These are phyloP conservation scores for Argyresthia goedartella DNA, from an alignment of 2,888 invertebrate species.

Conservation along the genomic window DNA sequence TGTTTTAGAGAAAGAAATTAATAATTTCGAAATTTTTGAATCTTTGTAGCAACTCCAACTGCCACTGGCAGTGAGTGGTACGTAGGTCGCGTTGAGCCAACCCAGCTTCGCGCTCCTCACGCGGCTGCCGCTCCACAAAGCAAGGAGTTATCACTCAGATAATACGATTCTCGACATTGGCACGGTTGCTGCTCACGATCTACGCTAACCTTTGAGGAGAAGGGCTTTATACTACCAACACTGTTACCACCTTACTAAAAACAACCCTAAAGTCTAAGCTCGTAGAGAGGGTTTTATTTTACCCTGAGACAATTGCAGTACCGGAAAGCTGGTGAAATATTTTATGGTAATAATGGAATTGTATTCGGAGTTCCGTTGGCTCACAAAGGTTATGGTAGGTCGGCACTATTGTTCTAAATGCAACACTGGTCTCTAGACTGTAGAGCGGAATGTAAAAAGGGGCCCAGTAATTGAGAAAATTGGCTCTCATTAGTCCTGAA, in stretches of 20 bases:
- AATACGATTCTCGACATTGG: background rate
- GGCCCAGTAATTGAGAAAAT: too few relatives aligned
- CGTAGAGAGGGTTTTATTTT: background rate
- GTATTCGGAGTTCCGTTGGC: background rate
- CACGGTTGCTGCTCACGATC: background rate
- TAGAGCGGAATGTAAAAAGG: too few relatives aligned
- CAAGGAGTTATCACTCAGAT: background rate
- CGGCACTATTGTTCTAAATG: too few relatives aligned
- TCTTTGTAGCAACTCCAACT: too few relatives aligned
- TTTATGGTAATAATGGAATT: background rate
- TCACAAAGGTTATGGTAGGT: background rate
- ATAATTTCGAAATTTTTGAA: too few relatives aligned
- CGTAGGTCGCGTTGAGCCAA: too few relatives aligned
- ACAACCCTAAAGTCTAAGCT: background rate
- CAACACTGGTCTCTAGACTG: too few relatives aligned
- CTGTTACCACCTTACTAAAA: too few relatives aligned
- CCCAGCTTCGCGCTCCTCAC: too few relatives aligned
- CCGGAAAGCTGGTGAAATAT: conserved; percentile 1
- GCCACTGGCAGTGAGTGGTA: too few relatives aligned
- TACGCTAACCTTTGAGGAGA: conserved; percentile 1
- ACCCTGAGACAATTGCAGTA: background rate
- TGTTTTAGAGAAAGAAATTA: too few relatives aligned
- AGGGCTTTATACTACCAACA: background rate
- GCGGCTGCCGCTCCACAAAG: background rate
- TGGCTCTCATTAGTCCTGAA: too few relatives aligned